phyloP scores from a whole-genome alignment of 2,113 vertebrate species.

The Chloebia gouldiae region DNA sequence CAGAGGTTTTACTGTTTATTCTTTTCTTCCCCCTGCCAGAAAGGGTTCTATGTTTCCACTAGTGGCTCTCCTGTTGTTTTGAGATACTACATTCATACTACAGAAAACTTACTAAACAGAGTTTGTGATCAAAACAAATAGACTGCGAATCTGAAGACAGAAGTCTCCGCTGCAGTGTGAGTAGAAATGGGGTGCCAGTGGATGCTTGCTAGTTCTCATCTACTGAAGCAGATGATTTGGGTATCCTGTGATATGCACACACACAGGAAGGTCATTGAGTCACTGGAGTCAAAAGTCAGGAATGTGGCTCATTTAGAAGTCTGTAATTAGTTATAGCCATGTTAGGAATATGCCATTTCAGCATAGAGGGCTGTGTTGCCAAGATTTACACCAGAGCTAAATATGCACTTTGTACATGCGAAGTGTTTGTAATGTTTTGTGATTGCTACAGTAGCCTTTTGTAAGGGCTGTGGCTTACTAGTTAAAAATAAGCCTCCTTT shows the following conservation, averaged over 20 bases:
- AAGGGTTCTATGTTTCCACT: background rate
- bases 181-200: background rate
- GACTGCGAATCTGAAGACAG: background rate
- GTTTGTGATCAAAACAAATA: background rate
- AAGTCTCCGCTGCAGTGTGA: background rate
- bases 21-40: rapidly evolving
- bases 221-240: background rate
- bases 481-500: background rate
- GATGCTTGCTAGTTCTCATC: background rate
- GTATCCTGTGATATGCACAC: rapidly evolving
- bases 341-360: background rate
- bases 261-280: background rate
- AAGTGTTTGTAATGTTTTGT: background rate
- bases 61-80: background rate
- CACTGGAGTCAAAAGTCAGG: background rate
- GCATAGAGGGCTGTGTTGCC: background rate
- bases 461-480: background rate
- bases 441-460: background rate
- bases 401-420: background rate
- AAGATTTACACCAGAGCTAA: background rate
- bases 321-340: background rate
- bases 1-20: background rate
- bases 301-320: background rate
- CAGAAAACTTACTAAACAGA: background rate
- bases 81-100: background rate